These are phyloP conservation scores for Heteromyza rotundicornis DNA, from an alignment of 2,888 invertebrate species.

Conservation along the genomic window DNA sequence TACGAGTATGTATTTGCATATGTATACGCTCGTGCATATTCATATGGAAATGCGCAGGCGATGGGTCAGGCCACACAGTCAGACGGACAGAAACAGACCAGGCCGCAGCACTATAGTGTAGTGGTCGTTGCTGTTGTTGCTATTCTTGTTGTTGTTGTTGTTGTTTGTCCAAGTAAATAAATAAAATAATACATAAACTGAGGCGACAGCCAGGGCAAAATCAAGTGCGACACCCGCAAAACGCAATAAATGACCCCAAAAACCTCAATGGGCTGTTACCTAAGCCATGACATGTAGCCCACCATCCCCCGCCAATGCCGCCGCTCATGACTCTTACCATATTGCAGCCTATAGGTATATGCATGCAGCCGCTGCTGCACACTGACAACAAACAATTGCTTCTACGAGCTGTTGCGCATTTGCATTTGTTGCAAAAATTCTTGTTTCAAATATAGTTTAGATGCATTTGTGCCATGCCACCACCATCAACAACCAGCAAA, in stretches of 20 bases:
- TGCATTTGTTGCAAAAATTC: constrained; percentile 8
- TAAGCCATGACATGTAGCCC: too few species aligned
- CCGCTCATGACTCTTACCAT: too few species aligned
- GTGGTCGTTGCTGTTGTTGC: too few species aligned
- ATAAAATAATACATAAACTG: constrained; percentile 3
- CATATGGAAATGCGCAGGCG: background rate
- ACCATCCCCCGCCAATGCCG: too few species aligned
- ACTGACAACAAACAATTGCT: background rate
- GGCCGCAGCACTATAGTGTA: too few species aligned
- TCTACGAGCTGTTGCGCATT: constrained; percentile 20
- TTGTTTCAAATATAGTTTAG: too few species aligned
- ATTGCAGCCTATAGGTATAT: too few species aligned
- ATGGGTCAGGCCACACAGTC: background rate
- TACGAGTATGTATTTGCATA: background rate
- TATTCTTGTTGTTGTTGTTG: too few species aligned
- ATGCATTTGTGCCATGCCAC: too few species aligned
- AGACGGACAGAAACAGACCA: too few species aligned
- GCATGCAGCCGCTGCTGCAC: too few species aligned
- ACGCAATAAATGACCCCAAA: constrained; percentile 28
- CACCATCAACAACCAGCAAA: too few species aligned
- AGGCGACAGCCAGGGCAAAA: background rate
- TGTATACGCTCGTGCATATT: background rate
- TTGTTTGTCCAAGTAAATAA: background rate
- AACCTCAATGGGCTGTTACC: constrained; percentile 29
- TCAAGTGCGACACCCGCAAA: constrained; percentile 16